Conservation (phyloP, 2,797 vertebrate species). For the Fistularia tabacaria region DNA sequence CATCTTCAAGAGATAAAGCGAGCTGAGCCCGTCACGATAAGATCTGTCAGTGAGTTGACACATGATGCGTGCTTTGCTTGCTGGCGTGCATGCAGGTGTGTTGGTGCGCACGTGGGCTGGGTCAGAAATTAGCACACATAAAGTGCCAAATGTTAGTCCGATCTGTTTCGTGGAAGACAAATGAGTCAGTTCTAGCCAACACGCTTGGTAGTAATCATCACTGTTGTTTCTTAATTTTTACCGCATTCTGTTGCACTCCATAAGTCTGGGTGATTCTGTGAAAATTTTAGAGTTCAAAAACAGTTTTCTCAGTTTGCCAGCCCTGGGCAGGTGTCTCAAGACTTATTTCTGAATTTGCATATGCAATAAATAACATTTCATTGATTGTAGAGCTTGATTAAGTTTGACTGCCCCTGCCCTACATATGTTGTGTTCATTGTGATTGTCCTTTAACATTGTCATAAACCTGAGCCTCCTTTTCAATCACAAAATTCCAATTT, state of each 20-base stretch:
- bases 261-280: background rate
- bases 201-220: conserved; percentile 3
- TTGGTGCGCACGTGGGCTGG: conserved; percentile 5
- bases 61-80: background rate
- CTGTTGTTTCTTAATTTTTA: conserved; percentile 14
- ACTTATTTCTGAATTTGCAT: conserved; percentile 32
- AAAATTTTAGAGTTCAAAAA: background rate
- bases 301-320: conserved; percentile 10
- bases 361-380: conserved; percentile 54
- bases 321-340: conserved; percentile 6
- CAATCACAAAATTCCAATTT: conserved; percentile 14
- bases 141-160: conserved; percentile 40
- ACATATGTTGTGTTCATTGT: conserved; percentile 20
- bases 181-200: background rate
- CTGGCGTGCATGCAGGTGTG: conserved; percentile 8
- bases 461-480: conserved; percentile 41
- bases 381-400: conserved; percentile 25
- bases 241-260: conserved; percentile 13
- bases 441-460: conserved; percentile 28
- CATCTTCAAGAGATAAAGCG: too few relatives aligned
- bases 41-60: too few relatives aligned
- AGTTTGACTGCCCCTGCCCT: conserved; percentile 15
- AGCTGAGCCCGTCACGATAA: too few relatives aligned
- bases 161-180: background rate
- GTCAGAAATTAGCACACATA: conserved; percentile 14